Percentiles rank a stretch among this genome's conserved stretches.
These are phyloP conservation scores for Oxygymnocypris stewartii DNA, from an alignment of 2,113 vertebrate genomes.

Conservation along the genomic window DNA sequence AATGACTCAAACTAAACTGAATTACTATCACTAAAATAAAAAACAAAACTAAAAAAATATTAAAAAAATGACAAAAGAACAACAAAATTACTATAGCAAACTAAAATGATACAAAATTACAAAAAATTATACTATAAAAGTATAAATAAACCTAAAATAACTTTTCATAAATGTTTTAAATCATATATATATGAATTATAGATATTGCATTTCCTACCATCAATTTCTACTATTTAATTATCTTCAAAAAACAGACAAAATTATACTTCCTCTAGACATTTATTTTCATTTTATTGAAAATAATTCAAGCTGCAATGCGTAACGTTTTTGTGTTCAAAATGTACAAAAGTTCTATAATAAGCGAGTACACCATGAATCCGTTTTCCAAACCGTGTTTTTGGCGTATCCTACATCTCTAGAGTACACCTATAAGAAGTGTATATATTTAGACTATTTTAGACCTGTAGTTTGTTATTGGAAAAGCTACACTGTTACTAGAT, in stretches of 20 bases:
- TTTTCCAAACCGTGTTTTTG: too few species aligned
- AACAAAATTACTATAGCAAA: not conserved
- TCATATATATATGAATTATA: not conserved
- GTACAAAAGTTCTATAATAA: too few species aligned
- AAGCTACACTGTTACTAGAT: not conserved
- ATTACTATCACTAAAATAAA: too few species aligned
- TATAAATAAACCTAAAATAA: not conserved
- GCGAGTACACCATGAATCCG: too few species aligned
- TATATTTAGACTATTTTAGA: too few species aligned
- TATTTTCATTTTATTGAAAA: not conserved
- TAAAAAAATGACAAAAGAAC: not conserved
- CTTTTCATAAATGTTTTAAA: not conserved
- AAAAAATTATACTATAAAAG: not conserved
- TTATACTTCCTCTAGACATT: not conserved
- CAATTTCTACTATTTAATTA: too few species aligned
- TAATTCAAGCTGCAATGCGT: not conserved
- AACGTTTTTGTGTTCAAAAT: too few species aligned
- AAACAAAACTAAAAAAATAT: too few species aligned
- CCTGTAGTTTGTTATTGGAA: not conserved
- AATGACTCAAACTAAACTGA: not conserved
- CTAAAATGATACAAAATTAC: not conserved
- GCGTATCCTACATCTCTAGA: too few species aligned
- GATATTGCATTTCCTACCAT: too few species aligned
- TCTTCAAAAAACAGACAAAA: not conserved
- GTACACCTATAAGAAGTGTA: too few species aligned